Percentiles rank a stretch among this genome's conserved stretches.
phyloP scores from a whole-genome alignment of 2,113 vertebrate genomes.

The Sterrhoptilus dennistouni region DNA sequence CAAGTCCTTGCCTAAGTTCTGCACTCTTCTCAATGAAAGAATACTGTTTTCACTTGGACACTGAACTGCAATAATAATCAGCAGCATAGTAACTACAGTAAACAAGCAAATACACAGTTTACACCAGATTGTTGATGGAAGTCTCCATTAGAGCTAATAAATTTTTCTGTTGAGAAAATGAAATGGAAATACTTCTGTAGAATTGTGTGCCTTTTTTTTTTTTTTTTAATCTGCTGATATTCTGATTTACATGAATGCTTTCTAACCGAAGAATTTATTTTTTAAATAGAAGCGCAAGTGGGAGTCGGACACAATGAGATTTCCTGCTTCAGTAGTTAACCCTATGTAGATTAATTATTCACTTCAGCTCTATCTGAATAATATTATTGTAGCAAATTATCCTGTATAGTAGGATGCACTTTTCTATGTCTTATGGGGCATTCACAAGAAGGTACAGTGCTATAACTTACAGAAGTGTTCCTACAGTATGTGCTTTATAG shows the following conservation, averaged over 20 bases:
- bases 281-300: slow-evolving; percentile 53
- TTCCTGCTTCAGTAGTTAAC: slow-evolving; percentile 68
- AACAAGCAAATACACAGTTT: background rate
- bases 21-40: background rate
- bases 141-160: background rate
- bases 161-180: slow-evolving; percentile 19
- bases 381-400: slow-evolving; percentile 71
- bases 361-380: slow-evolving; percentile 61
- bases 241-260: slow-evolving; percentile 25
- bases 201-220: background rate
- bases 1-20: background rate
- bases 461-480: slow-evolving; percentile 8
- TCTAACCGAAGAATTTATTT: slow-evolving; percentile 60
- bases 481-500: background rate
- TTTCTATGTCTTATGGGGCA: slow-evolving; percentile 55
- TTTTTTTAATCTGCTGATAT: slow-evolving; percentile 1
- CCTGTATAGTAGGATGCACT: slow-evolving; percentile 45
- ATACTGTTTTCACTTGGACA: background rate
- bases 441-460: background rate
- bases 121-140: background rate
- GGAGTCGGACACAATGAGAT: slow-evolving; percentile 60
- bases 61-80: background rate
- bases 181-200: slow-evolving; percentile 7
- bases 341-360: slow-evolving; percentile 68
- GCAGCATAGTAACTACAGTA: background rate